These are phyloP conservation scores for Sisor rabdophorus DNA, from an alignment of 2,113 vertebrate genomes.

Conservation along the genomic window DNA sequence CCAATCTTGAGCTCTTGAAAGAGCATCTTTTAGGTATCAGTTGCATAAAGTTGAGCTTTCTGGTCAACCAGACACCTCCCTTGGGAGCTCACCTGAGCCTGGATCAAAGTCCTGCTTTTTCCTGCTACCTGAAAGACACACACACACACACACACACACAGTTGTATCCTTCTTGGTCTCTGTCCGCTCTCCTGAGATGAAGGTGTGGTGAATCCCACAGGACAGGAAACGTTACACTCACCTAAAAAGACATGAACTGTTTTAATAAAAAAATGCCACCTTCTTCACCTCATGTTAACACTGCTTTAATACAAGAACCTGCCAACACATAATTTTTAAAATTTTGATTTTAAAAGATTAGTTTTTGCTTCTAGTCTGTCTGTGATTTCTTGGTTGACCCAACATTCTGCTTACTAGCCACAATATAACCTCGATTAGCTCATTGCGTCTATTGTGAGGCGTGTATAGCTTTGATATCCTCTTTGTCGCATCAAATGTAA, in stretches of 20 bases:
- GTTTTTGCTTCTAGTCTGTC: not conserved
- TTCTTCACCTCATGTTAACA: not conserved
- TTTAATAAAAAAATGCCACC: not conserved
- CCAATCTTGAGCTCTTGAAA: constrained; percentile 77
- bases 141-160: constrained; percentile 44
- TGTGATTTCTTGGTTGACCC: constrained; percentile 23
- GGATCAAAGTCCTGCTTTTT: constrained; percentile 83
- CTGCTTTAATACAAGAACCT: not conserved
- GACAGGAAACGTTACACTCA: constrained; percentile 27
- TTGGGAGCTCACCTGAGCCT: constrained; percentile 85
- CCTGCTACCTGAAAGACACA: constrained; percentile 67
- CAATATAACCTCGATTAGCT: constrained; percentile 32
- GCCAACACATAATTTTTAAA: not conserved
- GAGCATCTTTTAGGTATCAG: constrained; percentile 85
- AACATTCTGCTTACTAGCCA: not conserved
- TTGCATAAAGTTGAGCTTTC: constrained; percentile 78
- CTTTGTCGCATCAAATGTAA: constrained; percentile 32
- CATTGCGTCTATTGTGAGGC: constrained; percentile 17
- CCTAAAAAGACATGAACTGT: constrained; percentile 5
- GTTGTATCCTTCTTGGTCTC: constrained; percentile 1
- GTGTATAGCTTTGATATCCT: constrained; percentile 23
- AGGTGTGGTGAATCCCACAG: constrained; percentile 46
- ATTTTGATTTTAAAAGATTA: not conserved
- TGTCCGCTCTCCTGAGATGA: constrained; percentile 22
- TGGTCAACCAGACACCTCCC: constrained; percentile 91